Evolutionary conservation across 2,888 invertebrate species (phyloP).

Genomic region (Rotaria socialis): DNA sequence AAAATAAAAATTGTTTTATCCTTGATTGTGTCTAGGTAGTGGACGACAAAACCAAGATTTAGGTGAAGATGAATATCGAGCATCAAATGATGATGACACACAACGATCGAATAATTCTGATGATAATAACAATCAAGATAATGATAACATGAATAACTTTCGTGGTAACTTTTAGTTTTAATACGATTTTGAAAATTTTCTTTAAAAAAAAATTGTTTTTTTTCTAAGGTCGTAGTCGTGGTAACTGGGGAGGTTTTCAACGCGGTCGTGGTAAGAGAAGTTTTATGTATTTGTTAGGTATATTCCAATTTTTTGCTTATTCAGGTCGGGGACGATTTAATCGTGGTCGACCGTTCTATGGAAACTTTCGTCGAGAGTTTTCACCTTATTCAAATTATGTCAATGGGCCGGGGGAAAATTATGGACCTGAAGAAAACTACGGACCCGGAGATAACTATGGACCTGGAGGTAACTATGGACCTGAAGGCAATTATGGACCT

Average conservation of each 20-base stretch:
- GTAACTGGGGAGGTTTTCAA: background rate
- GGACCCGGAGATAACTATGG: background rate
- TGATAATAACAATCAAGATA: background rate
- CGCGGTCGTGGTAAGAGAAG: background rate
- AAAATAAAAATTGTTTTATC: too few species aligned
- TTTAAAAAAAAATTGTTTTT: background rate
- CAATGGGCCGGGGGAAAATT: background rate
- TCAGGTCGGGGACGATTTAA: conserved; percentile 29
- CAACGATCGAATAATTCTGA: conserved; percentile 23
- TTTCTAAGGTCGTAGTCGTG: background rate
- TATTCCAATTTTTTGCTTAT: background rate
- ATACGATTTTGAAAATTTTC: background rate
- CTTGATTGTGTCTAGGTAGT: background rate
- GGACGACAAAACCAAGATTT: conserved; percentile 16
- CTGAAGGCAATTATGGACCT: background rate
- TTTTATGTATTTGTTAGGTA: background rate
- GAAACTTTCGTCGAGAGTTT: background rate
- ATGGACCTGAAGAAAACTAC: background rate
- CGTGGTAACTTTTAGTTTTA: background rate
- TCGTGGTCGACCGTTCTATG: conserved; percentile 13
- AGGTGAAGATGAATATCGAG: conserved; percentile 10
- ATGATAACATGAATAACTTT: background rate
- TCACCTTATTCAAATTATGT: conserved; percentile 11
- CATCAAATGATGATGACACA: background rate
- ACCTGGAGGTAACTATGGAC: background rate